Evolutionary conservation across 2,888 invertebrate genomes (phyloP), one percentile per base, ranked within the genome.

Genomic region (Tachina grossa): DNA sequence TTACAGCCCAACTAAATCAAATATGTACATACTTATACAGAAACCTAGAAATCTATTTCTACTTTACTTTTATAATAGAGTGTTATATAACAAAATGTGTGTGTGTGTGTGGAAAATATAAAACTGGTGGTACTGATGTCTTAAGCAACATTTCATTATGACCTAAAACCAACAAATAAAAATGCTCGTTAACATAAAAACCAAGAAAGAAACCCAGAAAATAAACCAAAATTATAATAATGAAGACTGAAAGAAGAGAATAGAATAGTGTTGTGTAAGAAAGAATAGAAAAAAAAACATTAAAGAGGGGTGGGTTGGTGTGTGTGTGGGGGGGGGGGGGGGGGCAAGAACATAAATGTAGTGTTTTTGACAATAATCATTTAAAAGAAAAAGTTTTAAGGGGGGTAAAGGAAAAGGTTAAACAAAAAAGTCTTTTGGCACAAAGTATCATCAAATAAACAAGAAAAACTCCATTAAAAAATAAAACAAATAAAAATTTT

Each of bases 151-250:
- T 76, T 14, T 72, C 61, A 68, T 59, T 41, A 65, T 83, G 66
- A 66, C 66, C 77, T 78, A 78, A 83, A 66, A 68, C 74, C 77
- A 49, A 66, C 51, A 77, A 72, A 43, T 47, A 47, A 79, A 45
- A 53, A 53, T 39, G 45, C 14, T 61, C 41, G 19, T 66, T 45
- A 49, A 66, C 41, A 65, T 59, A 66, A 71, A 76, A 83, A 59
- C 31, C 72, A 72, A 68, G 68, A 68, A 72, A 77, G 59, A 77
- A 51, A 65, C 63, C 72, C 65, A 59, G 45, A 72, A 78, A 66
- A 53, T 57, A 59, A 77, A 66, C 22, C 53, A 72, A 78, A 83
- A 53, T 72, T 65, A 72, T 59, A 39, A 53, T 51, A 39, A 31
- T 31, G 6, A 65, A 59, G 39, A 57, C 13, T 53, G n/a, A 41